Evolutionary conservation across 2,113 vertebrate species (phyloP).

Genomic region (Mesitornis unicolor): DNA sequence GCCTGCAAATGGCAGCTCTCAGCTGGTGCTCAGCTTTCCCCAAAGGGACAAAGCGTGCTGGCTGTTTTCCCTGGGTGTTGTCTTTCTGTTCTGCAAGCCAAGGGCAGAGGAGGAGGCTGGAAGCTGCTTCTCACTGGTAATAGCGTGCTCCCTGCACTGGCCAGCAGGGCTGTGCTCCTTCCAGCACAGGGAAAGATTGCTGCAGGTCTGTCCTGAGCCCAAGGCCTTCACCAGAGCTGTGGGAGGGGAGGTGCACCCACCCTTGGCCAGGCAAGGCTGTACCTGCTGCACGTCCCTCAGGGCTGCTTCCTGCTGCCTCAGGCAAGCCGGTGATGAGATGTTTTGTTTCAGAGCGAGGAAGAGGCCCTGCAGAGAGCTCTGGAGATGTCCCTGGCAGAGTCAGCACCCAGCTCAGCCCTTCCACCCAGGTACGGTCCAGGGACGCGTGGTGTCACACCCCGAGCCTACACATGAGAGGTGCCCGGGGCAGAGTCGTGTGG

Average conservation of each 20-base stretch:
- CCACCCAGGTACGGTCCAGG: slow-evolving; percentile 68
- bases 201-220: background rate
- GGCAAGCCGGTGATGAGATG: background rate
- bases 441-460: background rate
- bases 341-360: slow-evolving; percentile 85
- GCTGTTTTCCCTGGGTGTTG: background rate
- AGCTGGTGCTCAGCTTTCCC: background rate
- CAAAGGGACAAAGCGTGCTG: background rate
- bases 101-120: background rate
- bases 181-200: background rate
- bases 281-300: fast-evolving
- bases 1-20: fast-evolving
- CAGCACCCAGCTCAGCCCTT: slow-evolving; percentile 55
- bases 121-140: background rate
- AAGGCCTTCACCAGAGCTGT: background rate
- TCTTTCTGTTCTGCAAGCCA: background rate
- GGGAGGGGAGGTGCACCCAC: background rate
- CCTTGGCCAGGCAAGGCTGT: background rate
- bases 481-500: background rate
- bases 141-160: background rate
- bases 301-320: background rate
- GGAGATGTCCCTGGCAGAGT: slow-evolving; percentile 92
- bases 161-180: background rate
- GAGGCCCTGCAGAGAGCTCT: slow-evolving; percentile 93
- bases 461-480: background rate